Conservation (phyloP, 2,113 vertebrate species). For the Periophthalmus modestus region DNA sequence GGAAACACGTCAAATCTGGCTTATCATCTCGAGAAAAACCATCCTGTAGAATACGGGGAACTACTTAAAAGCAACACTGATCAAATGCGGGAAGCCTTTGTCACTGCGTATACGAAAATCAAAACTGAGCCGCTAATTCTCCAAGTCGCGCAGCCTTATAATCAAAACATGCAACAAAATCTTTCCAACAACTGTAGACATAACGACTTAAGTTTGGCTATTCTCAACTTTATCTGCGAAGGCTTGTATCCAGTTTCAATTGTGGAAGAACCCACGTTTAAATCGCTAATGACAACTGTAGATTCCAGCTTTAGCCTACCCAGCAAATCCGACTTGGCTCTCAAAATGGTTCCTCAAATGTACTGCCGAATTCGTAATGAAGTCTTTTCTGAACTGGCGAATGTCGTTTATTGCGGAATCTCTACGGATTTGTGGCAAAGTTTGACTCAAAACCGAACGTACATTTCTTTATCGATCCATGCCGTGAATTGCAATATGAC, state of each 20-base stretch:
- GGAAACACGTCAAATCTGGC: slow-evolving; percentile 91
- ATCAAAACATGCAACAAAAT: slow-evolving; percentile 71
- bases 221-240: slow-evolving; percentile 82
- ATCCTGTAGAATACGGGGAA: slow-evolving; percentile 85
- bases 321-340: slow-evolving; percentile 70
- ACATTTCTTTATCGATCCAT: slow-evolving; percentile 81
- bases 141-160: slow-evolving; percentile 69
- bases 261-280: slow-evolving; percentile 86
- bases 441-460: slow-evolving; percentile 77
- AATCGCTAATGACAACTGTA: slow-evolving; percentile 74
- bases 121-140: slow-evolving; percentile 72
- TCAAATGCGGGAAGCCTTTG: slow-evolving; percentile 86
- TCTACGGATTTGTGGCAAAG: slow-evolving; percentile 84
- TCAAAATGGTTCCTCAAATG: slow-evolving; percentile 81
- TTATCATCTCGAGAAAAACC: slow-evolving; percentile 91
- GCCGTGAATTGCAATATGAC: slow-evolving; percentile 68
- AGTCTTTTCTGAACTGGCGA: slow-evolving; percentile 77
- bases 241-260: slow-evolving; percentile 83
- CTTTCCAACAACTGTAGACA: slow-evolving; percentile 77
- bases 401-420: slow-evolving; percentile 82
- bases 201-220: slow-evolving; percentile 80
- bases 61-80: slow-evolving; percentile 88
- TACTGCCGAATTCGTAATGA: slow-evolving; percentile 75
- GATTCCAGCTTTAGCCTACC: slow-evolving; percentile 85
- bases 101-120: slow-evolving; percentile 80